Conservation (phyloP, 1,140 invertebrate species). For the Yoshiicerus persimilis region DNA sequence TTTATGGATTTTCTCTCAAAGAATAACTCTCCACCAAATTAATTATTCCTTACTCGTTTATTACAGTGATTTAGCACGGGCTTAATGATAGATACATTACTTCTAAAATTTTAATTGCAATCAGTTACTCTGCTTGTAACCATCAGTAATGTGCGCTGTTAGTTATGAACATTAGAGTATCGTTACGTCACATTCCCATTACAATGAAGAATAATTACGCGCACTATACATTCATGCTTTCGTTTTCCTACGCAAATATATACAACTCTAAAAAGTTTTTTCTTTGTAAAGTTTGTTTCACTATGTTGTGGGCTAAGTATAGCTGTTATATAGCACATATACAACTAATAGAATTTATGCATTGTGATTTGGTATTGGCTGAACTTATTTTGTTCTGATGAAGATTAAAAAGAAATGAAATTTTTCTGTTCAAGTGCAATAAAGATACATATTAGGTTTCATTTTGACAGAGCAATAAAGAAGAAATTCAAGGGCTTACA, state of each 20-base stretch:
- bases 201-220: neutral
- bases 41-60: neutral
- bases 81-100: neutral
- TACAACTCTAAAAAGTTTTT: neutral
- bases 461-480: constrained; percentile 15
- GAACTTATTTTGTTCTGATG: neutral
- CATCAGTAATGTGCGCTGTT: neutral
- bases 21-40: neutral
- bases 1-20: neutral
- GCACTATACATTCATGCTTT: neutral
- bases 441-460: neutral
- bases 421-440: neutral
- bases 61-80: neutral
- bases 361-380: neutral
- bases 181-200: neutral
- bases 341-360: too few relatives aligned
- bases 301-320: too few relatives aligned
- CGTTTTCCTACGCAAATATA: neutral
- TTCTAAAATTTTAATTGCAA: neutral
- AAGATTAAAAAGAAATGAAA: neutral
- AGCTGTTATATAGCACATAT: neutral
- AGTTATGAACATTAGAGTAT: neutral
- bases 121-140: neutral
- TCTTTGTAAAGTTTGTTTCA: too few relatives aligned
- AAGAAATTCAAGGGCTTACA: neutral